Evolutionary conservation across 2,113 vertebrate genomes (phyloP).

Genomic region (Lepisosteus oculatus): DNA sequence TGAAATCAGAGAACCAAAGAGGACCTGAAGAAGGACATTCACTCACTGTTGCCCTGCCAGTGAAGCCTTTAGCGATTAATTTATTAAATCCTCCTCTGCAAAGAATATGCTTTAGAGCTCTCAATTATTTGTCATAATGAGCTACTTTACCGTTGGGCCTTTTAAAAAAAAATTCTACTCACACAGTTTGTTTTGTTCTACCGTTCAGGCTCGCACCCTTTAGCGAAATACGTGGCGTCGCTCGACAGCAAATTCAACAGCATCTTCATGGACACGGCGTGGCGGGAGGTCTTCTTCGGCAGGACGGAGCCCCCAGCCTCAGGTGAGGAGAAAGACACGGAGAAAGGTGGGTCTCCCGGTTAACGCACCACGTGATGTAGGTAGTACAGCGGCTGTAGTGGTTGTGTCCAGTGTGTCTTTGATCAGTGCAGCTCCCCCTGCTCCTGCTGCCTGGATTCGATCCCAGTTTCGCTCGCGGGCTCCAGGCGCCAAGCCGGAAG

Average conservation of each 20-base stretch:
- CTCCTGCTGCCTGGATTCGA: too few species aligned
- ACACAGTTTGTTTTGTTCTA: background rate
- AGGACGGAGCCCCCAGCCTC: slow-evolving; percentile 61
- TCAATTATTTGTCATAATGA: background rate
- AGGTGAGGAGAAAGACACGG: slow-evolving; percentile 40
- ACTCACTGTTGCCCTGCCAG: background rate
- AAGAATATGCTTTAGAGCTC: background rate
- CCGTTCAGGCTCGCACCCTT: slow-evolving; percentile 62
- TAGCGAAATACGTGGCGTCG: slow-evolving; percentile 69
- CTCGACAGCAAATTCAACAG: slow-evolving; percentile 67
- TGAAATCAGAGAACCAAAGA: too few species aligned
- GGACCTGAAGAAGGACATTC: background rate
- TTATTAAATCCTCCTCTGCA: background rate
- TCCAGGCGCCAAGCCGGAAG: too few species aligned
- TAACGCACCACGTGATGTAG: too few species aligned
- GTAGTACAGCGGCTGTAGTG: too few species aligned
- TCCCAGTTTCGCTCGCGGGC: too few species aligned
- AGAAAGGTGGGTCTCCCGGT: too few species aligned
- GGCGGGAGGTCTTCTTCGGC: slow-evolving; percentile 73
- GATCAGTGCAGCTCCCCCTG: too few species aligned
- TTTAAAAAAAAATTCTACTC: background rate
- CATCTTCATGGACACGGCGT: slow-evolving; percentile 71
- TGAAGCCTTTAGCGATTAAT: background rate
- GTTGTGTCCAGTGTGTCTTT: too few species aligned
- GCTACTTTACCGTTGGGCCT: background rate